Percentiles rank a stretch among this genome's conserved stretches.
Conservation (phyloP, 1,140 invertebrate genomes). For the Caenorhabditis latens region DNA sequence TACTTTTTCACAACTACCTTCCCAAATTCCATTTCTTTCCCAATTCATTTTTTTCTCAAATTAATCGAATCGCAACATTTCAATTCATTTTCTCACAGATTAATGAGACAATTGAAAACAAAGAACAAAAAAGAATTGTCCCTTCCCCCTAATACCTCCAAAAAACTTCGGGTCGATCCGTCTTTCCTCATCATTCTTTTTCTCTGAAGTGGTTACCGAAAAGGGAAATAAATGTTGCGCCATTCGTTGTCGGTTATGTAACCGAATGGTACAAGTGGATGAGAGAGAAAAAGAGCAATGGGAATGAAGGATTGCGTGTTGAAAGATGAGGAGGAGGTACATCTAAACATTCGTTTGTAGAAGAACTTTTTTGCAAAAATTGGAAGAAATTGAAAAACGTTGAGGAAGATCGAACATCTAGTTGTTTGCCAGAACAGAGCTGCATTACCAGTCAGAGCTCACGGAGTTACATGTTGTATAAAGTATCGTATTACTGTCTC, state of each 20-base stretch:
- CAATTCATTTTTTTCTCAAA: conserved; percentile 48
- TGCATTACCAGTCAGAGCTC: too few relatives aligned
- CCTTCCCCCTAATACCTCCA: not conserved
- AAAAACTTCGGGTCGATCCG: not conserved
- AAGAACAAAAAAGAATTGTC: not conserved
- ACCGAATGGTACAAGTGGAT: conserved; percentile 41
- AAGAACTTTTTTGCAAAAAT: too few relatives aligned
- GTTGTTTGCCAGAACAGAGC: too few relatives aligned
- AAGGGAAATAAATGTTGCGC: conserved; percentile 36
- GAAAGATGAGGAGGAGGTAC: not conserved
- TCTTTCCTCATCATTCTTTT: not conserved
- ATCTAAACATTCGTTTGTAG: too few relatives aligned
- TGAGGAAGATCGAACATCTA: too few relatives aligned
- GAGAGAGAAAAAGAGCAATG: not conserved
- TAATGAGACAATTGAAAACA: conserved; percentile 12
- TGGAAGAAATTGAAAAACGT: too few relatives aligned
- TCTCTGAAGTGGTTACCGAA: conserved; percentile 35
- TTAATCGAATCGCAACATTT: conserved; percentile 22
- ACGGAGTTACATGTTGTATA: too few relatives aligned
- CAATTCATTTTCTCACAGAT: conserved; percentile 33
- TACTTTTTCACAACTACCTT: conserved; percentile 7
- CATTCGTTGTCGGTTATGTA: conserved; percentile 28
- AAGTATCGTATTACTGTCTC: too few relatives aligned
- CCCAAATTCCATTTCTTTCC: not conserved
- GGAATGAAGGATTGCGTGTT: not conserved